Evolutionary conservation across 2,113 vertebrate species (phyloP).

Genomic region (Chamaea fasciata): DNA sequence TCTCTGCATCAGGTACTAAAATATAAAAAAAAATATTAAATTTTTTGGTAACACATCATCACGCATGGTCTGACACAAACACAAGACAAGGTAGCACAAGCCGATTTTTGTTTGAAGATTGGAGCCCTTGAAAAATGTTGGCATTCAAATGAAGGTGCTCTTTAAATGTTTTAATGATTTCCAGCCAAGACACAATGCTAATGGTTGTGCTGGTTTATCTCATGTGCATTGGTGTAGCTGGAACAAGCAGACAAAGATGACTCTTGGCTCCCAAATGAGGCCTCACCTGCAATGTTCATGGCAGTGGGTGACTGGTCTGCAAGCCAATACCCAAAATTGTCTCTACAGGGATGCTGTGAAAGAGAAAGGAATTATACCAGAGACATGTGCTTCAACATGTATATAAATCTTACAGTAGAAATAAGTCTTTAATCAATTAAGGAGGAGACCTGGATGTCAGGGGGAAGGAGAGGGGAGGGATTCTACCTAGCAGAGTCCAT

Average conservation of each 20-base stretch:
- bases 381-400: not conserved
- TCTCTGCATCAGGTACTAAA: not conserved
- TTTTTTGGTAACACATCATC: not conserved
- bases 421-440: not conserved
- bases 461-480: not conserved
- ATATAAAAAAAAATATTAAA: accelerated
- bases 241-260: not conserved
- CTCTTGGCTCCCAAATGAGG: not conserved
- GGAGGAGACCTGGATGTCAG: not conserved
- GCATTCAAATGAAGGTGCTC: not conserved
- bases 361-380: not conserved
- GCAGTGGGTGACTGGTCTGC: not conserved
- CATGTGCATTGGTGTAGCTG: not conserved
- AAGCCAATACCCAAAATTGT: not conserved
- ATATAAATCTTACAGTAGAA: not conserved
- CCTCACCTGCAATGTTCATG: not conserved
- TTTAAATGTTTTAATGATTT: not conserved
- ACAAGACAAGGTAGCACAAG: not conserved
- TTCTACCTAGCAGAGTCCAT: not conserved
- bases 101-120: not conserved
- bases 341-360: not conserved
- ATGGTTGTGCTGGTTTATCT: not conserved
- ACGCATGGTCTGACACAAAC: not conserved
- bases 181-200: not conserved
- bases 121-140: not conserved